Conservation (phyloP, 2,888 invertebrate genomes). For the Athalia circularis region DNA sequence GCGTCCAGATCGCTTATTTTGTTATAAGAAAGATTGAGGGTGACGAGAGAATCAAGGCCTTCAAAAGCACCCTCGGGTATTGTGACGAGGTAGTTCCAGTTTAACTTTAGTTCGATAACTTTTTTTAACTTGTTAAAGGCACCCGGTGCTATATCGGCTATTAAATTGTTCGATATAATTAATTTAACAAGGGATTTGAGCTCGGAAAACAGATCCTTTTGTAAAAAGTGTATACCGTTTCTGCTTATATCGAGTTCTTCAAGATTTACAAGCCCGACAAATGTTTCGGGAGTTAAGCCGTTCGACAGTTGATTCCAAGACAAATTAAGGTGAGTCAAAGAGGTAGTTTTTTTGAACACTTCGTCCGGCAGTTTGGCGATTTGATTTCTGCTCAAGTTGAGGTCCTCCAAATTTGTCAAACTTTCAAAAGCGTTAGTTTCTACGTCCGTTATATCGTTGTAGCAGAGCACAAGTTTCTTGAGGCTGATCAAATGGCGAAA, state of each 20-base stretch:
- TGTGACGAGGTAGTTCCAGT: constrained; percentile 42
- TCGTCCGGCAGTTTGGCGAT: constrained; percentile 26
- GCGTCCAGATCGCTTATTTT: constrained; percentile 36
- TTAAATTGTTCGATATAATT: constrained; percentile 43
- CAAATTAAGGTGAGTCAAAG: constrained; percentile 42
- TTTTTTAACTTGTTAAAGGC: constrained; percentile 28
- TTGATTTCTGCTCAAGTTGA: constrained; percentile 44
- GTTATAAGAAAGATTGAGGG: constrained; percentile 43
- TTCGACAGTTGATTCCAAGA: constrained; percentile 44
- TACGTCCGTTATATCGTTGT: constrained; percentile 40
- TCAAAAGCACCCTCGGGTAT: constrained; percentile 37
- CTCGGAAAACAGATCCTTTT: constrained; percentile 35
- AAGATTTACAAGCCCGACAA: constrained; percentile 28
- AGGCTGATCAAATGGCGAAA: constrained; percentile 25
- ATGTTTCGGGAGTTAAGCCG: constrained; percentile 31
- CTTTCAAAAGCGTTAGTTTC: constrained; percentile 33
- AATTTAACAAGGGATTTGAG: constrained; percentile 26
- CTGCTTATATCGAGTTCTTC: constrained; percentile 44
- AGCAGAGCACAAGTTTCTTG: constrained; percentile 29
- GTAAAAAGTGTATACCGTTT: constrained; percentile 32
- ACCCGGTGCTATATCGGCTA: constrained; percentile 30
- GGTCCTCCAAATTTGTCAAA: constrained; percentile 27
- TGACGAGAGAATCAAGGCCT: constrained; percentile 23
- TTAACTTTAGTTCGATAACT: constrained; percentile 39
- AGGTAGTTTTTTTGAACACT: constrained; percentile 10